Base-by-base conservation (phyloP, 2,797 vertebrate species). In the Xyrichtys novacula region DNA sequence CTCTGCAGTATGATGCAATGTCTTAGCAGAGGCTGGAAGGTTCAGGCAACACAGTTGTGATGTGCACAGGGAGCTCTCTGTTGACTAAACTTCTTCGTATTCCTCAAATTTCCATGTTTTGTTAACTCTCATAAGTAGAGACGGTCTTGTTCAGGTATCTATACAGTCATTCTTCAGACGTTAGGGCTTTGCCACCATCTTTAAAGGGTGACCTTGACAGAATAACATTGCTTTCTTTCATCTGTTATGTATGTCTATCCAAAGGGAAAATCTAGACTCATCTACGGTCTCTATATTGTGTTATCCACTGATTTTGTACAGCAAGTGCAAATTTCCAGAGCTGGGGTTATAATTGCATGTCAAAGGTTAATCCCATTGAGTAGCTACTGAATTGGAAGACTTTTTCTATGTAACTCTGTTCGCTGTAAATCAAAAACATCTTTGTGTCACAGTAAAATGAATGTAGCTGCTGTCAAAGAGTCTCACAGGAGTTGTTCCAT, bases 401-500 rank as follows among this genome's bases (percentile, higher is more conserved):
- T 14, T 60, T 46, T n/a, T 42, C 49, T 54, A 19, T 47, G 56
- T 59, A 47, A 47, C 28, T 65, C 47, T 62, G 32, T 44, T 12
- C 20, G 44, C 36, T 36, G 65, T 81, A 42, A 72, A 40, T 65
- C 48, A 43, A 61, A 61, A 72, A 44, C 17, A 31, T 71, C 53
- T 46, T 50, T 6, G 19, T 68, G 59, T 66, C 58, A 54, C 50
- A 50, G 55, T 66, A 48, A 82, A 81, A 54, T 57, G 65, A 67
- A 49, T 58, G 54, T 32, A 57, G 64, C 65, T 74, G 63, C 85
- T 56, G 75, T 67, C 70, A 59, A 39, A 22, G 16, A 62, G 55
- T 85, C 88, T 78, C 70, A 56, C 22, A 20, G 74, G 76, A 80
- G 60, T 40, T 73, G 65, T 56, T 74, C 71, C 83, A 85, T 89